phyloP scores from a whole-genome alignment of 2,113 vertebrate species.

The Capricornis sumatraensis region DNA sequence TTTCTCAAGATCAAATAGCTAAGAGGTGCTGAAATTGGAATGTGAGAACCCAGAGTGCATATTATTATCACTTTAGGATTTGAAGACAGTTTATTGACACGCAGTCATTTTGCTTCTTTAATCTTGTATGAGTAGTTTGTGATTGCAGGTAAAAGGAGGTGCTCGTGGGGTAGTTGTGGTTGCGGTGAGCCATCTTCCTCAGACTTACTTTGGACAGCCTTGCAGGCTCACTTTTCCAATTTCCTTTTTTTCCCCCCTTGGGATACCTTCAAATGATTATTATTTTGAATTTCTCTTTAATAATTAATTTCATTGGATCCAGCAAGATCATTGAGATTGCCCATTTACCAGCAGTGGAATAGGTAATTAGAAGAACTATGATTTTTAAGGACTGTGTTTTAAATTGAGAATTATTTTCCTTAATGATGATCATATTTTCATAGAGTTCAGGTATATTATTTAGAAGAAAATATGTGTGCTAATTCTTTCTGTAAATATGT shows the following conservation, averaged over 20 bases:
- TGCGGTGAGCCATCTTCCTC: not conserved
- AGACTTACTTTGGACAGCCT: not conserved
- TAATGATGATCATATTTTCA: slow-evolving; percentile 9
- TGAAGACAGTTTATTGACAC: not conserved
- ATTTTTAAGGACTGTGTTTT: slow-evolving; percentile 31
- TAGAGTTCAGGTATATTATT: not conserved
- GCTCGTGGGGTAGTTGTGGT: not conserved
- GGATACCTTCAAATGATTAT: not conserved
- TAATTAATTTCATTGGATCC: slow-evolving; percentile 23
- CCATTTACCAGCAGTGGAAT: slow-evolving; percentile 3
- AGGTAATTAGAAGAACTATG: not conserved
- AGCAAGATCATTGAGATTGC: not conserved
- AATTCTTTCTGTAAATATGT: not conserved
- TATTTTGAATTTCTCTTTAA: slow-evolving; percentile 13
- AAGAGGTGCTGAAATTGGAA: not conserved
- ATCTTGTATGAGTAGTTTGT: slow-evolving; percentile 15
- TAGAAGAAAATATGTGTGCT: not conserved
- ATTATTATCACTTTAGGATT: not conserved
- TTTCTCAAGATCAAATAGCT: not conserved
- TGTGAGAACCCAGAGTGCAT: not conserved
- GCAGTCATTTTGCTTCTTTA: not conserved
- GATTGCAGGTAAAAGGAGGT: not conserved
- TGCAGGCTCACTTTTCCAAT: slow-evolving; percentile 22
- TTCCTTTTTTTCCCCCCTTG: not conserved
- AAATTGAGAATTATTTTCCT: not conserved